A percentile compares a stretch with the other conserved stretches of the same genome.
These are phyloP conservation scores for Sarcophaga bullata DNA, from an alignment of 1,140 invertebrate genomes.

Conservation along the genomic window DNA sequence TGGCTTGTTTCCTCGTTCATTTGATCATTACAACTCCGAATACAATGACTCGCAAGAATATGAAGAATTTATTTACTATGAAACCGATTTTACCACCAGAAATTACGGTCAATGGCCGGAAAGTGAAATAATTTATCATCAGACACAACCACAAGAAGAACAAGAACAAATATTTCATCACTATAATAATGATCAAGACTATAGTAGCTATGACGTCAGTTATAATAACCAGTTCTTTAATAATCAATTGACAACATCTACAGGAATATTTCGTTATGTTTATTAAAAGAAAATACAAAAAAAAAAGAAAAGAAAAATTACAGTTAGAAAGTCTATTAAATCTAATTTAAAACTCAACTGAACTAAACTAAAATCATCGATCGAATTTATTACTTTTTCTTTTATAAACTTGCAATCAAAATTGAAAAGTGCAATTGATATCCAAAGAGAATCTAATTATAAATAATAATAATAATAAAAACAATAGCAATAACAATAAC, in stretches of 20 bases:
- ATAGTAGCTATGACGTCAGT: background rate
- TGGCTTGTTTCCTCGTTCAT: slow-evolving; percentile 50
- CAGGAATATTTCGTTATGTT: slow-evolving; percentile 41
- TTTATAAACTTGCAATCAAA: too few species aligned
- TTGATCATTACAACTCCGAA: slow-evolving; percentile 49
- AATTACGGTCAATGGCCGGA: slow-evolving; percentile 60
- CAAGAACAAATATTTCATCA: slow-evolving; percentile 50
- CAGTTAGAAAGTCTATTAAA: too few species aligned
- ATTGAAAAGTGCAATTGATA: too few species aligned
- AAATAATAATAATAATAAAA: too few species aligned
- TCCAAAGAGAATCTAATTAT: too few species aligned
- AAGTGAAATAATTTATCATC: slow-evolving; percentile 53
- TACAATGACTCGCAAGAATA: slow-evolving; percentile 50
- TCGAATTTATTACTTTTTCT: too few species aligned
- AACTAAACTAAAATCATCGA: too few species aligned
- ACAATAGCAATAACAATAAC: too few species aligned
- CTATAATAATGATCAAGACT: slow-evolving; percentile 41
- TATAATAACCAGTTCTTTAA: background rate
- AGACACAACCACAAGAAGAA: slow-evolving; percentile 49
- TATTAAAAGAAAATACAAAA: background rate
- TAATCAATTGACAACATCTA: background rate
- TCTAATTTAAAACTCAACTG: too few species aligned
- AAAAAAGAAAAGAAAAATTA: too few species aligned
- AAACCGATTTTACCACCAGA: slow-evolving; percentile 52
- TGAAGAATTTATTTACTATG: slow-evolving; percentile 62